These are phyloP conservation scores for Hetaerina titia DNA, from an alignment of 2,888 invertebrate species.

Conservation along the genomic window DNA sequence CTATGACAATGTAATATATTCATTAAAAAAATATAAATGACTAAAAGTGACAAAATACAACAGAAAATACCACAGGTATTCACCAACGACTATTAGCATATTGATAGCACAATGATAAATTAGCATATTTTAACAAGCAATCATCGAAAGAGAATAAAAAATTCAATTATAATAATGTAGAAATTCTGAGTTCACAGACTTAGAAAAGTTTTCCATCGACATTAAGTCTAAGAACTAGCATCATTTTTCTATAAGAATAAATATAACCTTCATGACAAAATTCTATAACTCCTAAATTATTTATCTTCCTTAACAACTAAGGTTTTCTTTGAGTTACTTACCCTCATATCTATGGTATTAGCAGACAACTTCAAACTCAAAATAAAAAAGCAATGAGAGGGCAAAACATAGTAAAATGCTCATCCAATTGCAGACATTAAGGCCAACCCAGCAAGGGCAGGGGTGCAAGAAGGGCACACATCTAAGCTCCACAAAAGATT, in stretches of 20 bases:
- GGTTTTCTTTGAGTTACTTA: slow-evolving; percentile 13
- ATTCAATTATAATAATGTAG: neutral
- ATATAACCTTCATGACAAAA: neutral
- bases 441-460: neutral
- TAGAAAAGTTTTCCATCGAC: neutral
- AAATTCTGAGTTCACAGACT: neutral
- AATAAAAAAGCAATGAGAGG: neutral
- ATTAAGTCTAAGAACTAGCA: no score
- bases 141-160: neutral
- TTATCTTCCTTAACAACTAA: neutral
- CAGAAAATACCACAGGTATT: neutral
- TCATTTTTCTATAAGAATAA: neutral
- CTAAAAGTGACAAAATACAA: neutral
- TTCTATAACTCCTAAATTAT: neutral
- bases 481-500: neutral
- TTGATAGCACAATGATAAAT: neutral
- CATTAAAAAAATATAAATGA: no score
- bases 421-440: neutral
- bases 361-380: neutral
- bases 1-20: no score
- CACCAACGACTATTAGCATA: neutral
- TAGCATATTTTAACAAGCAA: neutral
- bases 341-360: slow-evolving; percentile 13
- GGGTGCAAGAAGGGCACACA: neutral
- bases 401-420: slow-evolving; percentile 14